A percentile compares a stretch with the other conserved stretches of the same genome.
These are phyloP conservation scores for Stigmatopora argus DNA, from an alignment of 2,113 vertebrate species.

Conservation along the genomic window DNA sequence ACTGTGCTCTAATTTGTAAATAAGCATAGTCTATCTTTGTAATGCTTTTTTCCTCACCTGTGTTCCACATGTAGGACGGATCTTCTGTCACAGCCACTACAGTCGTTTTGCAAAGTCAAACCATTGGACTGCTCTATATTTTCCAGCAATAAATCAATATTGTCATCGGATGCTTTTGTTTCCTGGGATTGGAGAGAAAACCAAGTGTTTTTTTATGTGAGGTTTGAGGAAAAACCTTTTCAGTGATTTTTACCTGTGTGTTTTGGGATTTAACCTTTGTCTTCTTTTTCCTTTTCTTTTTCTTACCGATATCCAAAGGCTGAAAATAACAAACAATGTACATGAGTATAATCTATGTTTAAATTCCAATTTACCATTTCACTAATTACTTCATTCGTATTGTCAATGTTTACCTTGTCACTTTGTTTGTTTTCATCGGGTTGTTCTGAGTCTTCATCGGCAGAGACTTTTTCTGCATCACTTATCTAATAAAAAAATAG, in stretches of 20 bases:
- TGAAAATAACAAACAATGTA: slow-evolving; percentile 16
- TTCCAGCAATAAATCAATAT: slow-evolving; percentile 83
- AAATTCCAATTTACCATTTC: neutral
- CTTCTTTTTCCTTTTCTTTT: slow-evolving; percentile 92
- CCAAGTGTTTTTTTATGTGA: neutral
- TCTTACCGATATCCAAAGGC: slow-evolving; percentile 60
- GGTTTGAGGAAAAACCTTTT: neutral
- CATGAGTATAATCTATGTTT: neutral
- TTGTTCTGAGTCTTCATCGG: slow-evolving; percentile 53
- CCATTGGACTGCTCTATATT: slow-evolving; percentile 74
- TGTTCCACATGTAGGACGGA: slow-evolving; percentile 86
- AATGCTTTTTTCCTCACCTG: slow-evolving; percentile 69
- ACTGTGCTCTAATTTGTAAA: neutral
- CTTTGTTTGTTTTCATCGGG: slow-evolving; percentile 19
- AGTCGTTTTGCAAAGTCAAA: slow-evolving; percentile 63
- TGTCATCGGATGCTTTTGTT: slow-evolving; percentile 60
- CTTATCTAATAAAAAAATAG: slow-evolving; percentile 54
- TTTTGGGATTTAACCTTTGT: slow-evolving; percentile 68
- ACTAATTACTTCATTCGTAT: slow-evolving; percentile 26
- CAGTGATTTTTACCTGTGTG: slow-evolving; percentile 44
- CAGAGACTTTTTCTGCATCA: slow-evolving; percentile 41
- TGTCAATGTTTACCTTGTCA: slow-evolving; percentile 13
- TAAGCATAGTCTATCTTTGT: neutral
- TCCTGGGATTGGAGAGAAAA: slow-evolving; percentile 51
- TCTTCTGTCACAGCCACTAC: slow-evolving; percentile 60